Conservation (phyloP, 2,888 invertebrate genomes). For the Orthonevra nobilis region DNA sequence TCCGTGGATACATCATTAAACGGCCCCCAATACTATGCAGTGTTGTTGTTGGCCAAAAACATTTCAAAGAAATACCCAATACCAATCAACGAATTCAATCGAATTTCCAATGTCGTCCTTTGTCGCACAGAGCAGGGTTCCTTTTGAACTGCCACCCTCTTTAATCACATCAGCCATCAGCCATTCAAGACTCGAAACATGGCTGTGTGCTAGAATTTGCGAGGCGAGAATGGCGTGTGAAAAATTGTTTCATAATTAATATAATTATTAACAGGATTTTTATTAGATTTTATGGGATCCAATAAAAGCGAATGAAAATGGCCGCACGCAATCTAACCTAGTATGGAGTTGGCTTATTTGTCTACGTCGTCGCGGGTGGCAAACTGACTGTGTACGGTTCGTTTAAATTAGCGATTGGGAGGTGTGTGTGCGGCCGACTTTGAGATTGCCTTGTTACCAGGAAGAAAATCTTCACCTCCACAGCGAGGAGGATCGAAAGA, state of each 20-base stretch:
- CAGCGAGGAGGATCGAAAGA: too few relatives aligned
- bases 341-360: conserved; percentile 29
- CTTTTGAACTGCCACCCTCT: background rate
- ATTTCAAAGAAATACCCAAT: background rate
- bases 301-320: conserved; percentile 45
- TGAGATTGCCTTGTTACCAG: too few relatives aligned
- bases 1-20: background rate
- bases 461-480: too few relatives aligned
- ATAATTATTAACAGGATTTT: conserved; percentile 44
- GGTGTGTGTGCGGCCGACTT: background rate
- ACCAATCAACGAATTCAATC: conserved; percentile 29
- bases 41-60: too few relatives aligned
- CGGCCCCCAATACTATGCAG: background rate
- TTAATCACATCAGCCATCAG: too few relatives aligned
- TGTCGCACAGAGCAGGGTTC: background rate
- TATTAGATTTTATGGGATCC: conserved; percentile 39
- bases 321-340: conserved; percentile 44
- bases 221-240: conserved; percentile 6
- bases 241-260: conserved; percentile 39
- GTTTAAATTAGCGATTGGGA: too few relatives aligned
- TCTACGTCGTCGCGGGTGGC: background rate
- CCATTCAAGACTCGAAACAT: background rate
- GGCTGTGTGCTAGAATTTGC: background rate
- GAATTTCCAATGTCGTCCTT: conserved; percentile 17
- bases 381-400: too few relatives aligned